Conservation (phyloP, 1,140 invertebrate species). For the Pinna nobilis region DNA sequence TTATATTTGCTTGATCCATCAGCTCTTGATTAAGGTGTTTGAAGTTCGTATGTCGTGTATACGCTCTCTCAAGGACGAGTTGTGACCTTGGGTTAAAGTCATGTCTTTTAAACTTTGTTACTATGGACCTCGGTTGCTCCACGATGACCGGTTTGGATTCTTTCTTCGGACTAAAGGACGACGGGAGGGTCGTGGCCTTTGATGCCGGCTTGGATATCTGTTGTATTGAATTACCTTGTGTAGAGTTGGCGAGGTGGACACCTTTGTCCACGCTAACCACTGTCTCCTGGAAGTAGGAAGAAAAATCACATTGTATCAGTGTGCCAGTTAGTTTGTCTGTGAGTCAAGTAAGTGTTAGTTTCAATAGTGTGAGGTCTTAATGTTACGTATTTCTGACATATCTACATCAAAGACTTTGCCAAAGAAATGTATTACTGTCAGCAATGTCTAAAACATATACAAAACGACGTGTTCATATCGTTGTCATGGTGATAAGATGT, state of each 20-base stretch:
- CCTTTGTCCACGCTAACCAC: constrained; percentile 32
- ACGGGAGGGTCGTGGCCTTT: not conserved
- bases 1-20: constrained; percentile 25
- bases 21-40: constrained; percentile 21
- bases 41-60: constrained; percentile 28
- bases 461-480: too few species aligned
- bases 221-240: constrained; percentile 8
- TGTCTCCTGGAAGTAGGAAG: constrained; percentile 29
- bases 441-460: too few species aligned
- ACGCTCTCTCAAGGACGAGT: constrained; percentile 25
- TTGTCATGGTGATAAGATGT: too few species aligned
- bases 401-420: too few species aligned
- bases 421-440: too few species aligned
- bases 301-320: not conserved
- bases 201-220: not conserved
- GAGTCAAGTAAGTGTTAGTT: too few species aligned
- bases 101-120: constrained; percentile 21
- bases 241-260: constrained; percentile 29
- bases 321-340: too few species aligned
- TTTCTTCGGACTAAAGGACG: not conserved
- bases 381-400: not conserved
- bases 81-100: constrained; percentile 41
- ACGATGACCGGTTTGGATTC: constrained; percentile 10
- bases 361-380: not conserved
- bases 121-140: constrained; percentile 37